A percentile compares a stretch with the other conserved stretches of the same genome.
Conservation (phyloP, 2,797 vertebrate species). For the Alcedo atthis region DNA sequence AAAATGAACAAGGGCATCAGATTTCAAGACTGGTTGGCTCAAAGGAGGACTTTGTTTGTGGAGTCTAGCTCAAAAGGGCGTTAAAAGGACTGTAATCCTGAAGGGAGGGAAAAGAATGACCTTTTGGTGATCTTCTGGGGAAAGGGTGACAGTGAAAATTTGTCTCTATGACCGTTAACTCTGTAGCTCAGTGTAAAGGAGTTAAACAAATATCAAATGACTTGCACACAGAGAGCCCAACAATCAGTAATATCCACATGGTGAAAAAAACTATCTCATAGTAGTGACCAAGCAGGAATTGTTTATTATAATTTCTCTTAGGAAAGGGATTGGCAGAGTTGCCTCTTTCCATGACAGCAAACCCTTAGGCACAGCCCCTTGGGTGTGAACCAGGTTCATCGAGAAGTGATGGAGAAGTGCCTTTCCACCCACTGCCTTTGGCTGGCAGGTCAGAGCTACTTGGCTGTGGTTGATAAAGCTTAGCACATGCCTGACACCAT, state of each 20-base stretch:
- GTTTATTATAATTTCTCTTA: not conserved
- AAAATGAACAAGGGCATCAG: constrained; percentile 14
- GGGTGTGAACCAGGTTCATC: not conserved
- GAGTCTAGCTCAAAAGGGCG: not conserved
- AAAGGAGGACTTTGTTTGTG: constrained; percentile 54
- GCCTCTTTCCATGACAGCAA: not conserved
- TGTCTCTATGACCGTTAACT: not conserved
- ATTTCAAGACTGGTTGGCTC: constrained; percentile 47
- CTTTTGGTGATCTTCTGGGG: not conserved
- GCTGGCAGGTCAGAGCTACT: not conserved
- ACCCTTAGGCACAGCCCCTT: not conserved
- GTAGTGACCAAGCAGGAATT: fast-evolving
- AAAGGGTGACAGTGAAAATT: constrained; percentile 7
- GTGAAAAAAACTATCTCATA: not conserved
- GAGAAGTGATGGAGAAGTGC: not conserved
- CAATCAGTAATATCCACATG: not conserved
- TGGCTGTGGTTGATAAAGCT: not conserved
- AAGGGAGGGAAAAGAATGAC: not conserved
- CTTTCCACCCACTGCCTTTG: not conserved
- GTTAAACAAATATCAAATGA: not conserved
- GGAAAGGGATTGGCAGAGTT: not conserved
- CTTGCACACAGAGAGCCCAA: not conserved
- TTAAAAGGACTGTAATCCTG: constrained; percentile 30
- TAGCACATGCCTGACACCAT: not conserved
- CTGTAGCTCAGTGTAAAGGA: not conserved